A percentile compares a stretch with the other conserved stretches of the same genome.
phyloP scores from a whole-genome alignment of 2,888 invertebrate genomes.

The Lasioglossum marginatum region DNA sequence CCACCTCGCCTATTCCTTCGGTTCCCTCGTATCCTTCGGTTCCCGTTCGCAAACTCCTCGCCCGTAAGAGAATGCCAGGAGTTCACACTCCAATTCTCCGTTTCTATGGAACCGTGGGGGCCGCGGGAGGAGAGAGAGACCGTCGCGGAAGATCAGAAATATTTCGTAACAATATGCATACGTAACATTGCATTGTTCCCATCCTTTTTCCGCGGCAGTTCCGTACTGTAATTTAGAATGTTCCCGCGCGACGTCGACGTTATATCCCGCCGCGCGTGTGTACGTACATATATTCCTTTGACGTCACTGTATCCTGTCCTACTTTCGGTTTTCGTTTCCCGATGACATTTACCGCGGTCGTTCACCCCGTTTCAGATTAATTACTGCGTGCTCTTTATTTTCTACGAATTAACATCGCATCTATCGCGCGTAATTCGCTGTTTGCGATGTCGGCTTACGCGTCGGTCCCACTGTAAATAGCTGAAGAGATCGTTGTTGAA shows the following conservation, averaged over 20 bases:
- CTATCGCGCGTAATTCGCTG: background rate
- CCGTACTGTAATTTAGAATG: constrained; percentile 16
- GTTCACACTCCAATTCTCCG: constrained; percentile 62
- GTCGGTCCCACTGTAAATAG: background rate
- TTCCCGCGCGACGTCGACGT: constrained; percentile 27
- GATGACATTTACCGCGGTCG: background rate
- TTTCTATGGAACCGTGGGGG: constrained; percentile 28
- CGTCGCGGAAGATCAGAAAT: constrained; percentile 38
- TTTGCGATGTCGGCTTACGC: background rate
- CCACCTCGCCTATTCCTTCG: constrained; percentile 42
- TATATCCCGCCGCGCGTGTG: constrained; percentile 7
- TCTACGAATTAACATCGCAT: background rate
- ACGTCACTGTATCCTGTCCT: background rate
- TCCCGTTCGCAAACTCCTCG: constrained; percentile 25
- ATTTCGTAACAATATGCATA: constrained; percentile 47
- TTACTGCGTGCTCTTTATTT: background rate
- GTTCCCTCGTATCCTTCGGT: constrained; percentile 23
- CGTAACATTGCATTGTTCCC: constrained; percentile 17
- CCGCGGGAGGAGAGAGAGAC: constrained; percentile 8
- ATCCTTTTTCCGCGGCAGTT: constrained; percentile 24
- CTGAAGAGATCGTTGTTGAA: background rate
- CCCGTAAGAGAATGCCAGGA: constrained; percentile 35
- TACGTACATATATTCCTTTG: background rate
- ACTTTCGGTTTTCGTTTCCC: background rate
- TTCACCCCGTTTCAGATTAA: constrained; percentile 9